Base-by-base conservation (phyloP, 53 echinoderm and acorn worm species). In the Mesocentrotus franciscanus region DNA sequence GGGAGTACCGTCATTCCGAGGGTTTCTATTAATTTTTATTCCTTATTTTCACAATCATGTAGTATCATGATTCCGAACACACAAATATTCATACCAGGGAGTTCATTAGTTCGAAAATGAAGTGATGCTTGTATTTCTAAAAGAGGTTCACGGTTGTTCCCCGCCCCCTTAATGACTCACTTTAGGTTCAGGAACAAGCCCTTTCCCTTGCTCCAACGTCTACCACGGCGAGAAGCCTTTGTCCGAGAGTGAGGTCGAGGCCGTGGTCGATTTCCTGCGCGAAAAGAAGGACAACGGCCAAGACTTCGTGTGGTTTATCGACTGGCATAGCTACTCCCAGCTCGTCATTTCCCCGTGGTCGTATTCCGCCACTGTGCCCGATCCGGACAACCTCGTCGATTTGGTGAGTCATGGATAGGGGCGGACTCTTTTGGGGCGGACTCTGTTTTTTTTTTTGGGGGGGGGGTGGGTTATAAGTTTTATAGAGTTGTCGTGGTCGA, bases 251-350 rank as follows among this genome's bases (percentile, higher is more conserved):
- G 98, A 98, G 90, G 94, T 98, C 36, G 96, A 95, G 75, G 98
- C 89, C 61, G 95, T 96, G 60, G 96, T 96, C 24, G 95, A 96
- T 68, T 98, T 93, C 79, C 96, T 97, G 26, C 91, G 95, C 0
- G 94, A 95, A 13, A 60, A 92, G 84, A 95, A 96, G 56, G 66
- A 74, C 14, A 39, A 27, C 26, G 97, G 96, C 0, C 96, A 93
- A 16, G 96, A 96, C 17, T 96, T 98, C 83, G 61, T 95, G n/a
- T 95, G 96, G 92, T 97, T 98, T 85, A 96, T 98, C 30, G 98
- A 98, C 76, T 97, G 96, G 96, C 98, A 98, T 93, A 97, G 97
- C 74, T 97, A 96, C 76, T 96, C 96, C 15, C 98, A 98, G 90
- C 95, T 97, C 18, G 95, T 96, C 95, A 78, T 98, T 60, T 95